Percentiles rank a stretch among this genome's conserved stretches.
Conservation (phyloP, 2,888 invertebrate genomes). For the Aradus depressus region DNA sequence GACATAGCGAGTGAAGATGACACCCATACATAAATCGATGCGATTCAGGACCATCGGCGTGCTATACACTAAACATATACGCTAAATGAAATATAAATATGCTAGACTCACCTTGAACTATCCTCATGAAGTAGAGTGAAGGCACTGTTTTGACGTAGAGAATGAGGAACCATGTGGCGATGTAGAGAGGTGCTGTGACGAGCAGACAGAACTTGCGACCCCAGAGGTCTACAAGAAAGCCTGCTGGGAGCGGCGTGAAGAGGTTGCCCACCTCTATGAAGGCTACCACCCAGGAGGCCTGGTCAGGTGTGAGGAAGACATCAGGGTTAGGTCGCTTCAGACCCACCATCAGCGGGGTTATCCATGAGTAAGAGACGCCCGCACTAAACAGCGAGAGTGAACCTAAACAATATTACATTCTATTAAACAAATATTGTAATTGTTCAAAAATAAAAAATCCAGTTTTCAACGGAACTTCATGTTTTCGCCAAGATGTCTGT, state of each 20-base stretch:
- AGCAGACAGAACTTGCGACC: slow-evolving; percentile 27
- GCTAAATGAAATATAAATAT: no score
- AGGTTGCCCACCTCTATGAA: slow-evolving; percentile 30
- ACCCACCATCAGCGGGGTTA: slow-evolving; percentile 26
- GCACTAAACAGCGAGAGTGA: slow-evolving; percentile 29
- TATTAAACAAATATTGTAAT: background rate
- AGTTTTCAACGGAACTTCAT: no score
- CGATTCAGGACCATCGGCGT: no score
- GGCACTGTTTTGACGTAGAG: slow-evolving; percentile 20
- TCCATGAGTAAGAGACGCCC: slow-evolving; percentile 29
- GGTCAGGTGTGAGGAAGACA: slow-evolving; percentile 23
- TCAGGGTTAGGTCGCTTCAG: slow-evolving; percentile 23
- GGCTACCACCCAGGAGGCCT: slow-evolving; percentile 30
- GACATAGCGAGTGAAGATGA: no score
- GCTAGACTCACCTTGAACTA: slow-evolving; percentile 27
- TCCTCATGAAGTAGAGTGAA: slow-evolving; percentile 26
- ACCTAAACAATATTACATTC: slow-evolving; percentile 17
- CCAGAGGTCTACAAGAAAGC: slow-evolving; percentile 26
- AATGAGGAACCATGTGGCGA: slow-evolving; percentile 26
- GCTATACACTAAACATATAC: no score
- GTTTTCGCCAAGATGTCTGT: no score
- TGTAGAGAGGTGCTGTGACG: slow-evolving; percentile 24
- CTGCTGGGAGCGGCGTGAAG: slow-evolving; percentile 30
- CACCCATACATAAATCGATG: no score
- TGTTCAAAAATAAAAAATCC: no score